A percentile compares a stretch with the other conserved stretches of the same genome.
Evolutionary conservation across 2,888 invertebrate species (phyloP).

Genomic region (Andrena bucephala): DNA sequence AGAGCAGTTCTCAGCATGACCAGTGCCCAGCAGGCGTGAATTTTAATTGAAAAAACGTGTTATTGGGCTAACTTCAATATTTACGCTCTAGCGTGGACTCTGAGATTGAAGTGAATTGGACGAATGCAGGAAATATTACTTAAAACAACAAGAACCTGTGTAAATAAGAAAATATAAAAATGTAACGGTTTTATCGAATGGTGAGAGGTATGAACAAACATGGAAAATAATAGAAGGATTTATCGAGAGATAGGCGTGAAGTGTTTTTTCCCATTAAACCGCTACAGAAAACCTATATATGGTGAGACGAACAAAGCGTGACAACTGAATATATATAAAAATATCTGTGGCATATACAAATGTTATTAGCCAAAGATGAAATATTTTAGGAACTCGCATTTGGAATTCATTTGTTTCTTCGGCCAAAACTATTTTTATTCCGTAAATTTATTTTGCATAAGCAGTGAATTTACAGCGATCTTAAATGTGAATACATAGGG

Average conservation of each 20-base stretch:
- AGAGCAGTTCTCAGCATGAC: conserved; percentile 16
- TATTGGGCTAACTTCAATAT: conserved; percentile 64
- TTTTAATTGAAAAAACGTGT: conserved; percentile 65
- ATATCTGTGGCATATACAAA: no score
- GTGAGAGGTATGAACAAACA: conserved; percentile 2
- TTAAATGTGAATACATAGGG: no score
- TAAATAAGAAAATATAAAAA: conserved; percentile 30
- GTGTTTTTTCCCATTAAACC: no score
- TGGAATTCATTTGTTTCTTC: no score
- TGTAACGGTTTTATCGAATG: not conserved
- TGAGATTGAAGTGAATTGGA: conserved; percentile 44
- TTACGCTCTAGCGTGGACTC: conserved; percentile 44
- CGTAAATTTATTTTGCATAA: no score
- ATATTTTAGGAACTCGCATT: no score
- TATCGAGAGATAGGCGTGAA: not conserved
- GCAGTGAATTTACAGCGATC: no score
- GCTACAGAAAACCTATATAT: no score
- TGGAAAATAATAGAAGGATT: not conserved
- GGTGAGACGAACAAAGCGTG: no score
- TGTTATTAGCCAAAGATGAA: no score
- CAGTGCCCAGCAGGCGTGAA: conserved; percentile 41
- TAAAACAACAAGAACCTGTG: conserved; percentile 29
- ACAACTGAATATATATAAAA: no score
- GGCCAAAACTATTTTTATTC: no score
- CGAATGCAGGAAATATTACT: not conserved